Conservation (phyloP, 1,140 invertebrate genomes). For the Drosophila aff. region DNA sequence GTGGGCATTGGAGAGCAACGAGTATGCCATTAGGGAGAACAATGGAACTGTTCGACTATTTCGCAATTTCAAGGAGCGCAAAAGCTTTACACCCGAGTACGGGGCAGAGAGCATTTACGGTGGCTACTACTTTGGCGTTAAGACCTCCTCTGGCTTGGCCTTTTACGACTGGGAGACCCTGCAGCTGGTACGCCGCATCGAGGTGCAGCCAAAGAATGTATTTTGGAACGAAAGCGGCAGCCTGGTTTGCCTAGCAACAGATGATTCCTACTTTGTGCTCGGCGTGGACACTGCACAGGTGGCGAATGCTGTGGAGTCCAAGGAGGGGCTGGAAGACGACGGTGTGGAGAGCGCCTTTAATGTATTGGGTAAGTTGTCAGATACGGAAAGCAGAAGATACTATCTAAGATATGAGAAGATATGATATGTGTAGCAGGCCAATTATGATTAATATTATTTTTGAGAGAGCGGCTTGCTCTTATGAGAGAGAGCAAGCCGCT, state of each 20-base stretch:
- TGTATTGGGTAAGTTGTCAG: slow-evolving; percentile 86
- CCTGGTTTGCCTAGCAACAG: slow-evolving; percentile 96
- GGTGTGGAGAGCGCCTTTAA: slow-evolving; percentile 99
- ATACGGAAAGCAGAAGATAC: not conserved
- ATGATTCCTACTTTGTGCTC: slow-evolving; percentile 98
- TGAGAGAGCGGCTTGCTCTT: no score
- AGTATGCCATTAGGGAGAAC: slow-evolving; percentile 97
- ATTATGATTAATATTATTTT: no score
- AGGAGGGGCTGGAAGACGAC: slow-evolving; percentile 94
- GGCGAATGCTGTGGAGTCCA: slow-evolving; percentile 90
- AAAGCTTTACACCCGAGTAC: slow-evolving; percentile 97
- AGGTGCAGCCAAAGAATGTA: slow-evolving; percentile 88
- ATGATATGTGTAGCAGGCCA: not conserved
- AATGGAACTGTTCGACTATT: slow-evolving; percentile 96
- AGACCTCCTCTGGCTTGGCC: slow-evolving; percentile 94
- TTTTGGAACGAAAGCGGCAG: slow-evolving; percentile 99
- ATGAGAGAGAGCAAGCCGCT: no score
- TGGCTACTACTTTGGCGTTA: slow-evolving; percentile 96
- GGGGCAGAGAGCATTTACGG: slow-evolving; percentile 99
- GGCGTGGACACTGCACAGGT: slow-evolving; percentile 94
- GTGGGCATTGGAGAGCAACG: slow-evolving; percentile 98
- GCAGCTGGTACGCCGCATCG: slow-evolving; percentile 93
- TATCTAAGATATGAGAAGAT: not conserved
- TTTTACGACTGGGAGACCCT: slow-evolving; percentile 99
- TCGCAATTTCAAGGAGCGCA: slow-evolving; percentile 99